Base-by-base conservation (phyloP, 2,797 vertebrate species). In the Dendrocincla tyrannina region DNA sequence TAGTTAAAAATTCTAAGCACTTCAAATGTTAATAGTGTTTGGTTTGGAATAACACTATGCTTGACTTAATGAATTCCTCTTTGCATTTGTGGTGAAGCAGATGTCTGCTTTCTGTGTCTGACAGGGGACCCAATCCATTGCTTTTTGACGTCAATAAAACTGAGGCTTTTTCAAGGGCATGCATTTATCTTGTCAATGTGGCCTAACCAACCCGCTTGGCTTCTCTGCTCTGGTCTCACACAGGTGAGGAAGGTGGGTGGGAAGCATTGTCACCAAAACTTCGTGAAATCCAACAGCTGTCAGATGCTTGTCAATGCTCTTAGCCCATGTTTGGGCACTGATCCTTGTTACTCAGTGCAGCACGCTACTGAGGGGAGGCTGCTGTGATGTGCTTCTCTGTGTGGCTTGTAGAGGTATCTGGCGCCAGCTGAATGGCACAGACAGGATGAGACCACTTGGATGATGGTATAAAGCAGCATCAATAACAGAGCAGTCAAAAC, bases 21-120 rank as follows among this genome's bases (percentile, higher is more conserved):
- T 94, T 91, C 56, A 84, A 14, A 92, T 92, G 74, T 83, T 91
- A 96, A 76, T 94, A 59, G 42, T 69, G 35, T 82, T 95, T 93
- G 58, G 50, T 96, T 95, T 90, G 74, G 77, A 96, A 88, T 96
- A 92, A 91, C 79, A 73, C 86, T 96, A 22, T 85, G 92, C 93
- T 94, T 96, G 93, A 90, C 72, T 89, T 96, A 96, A 95, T 97
- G 80, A 95, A 91, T 92, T 91, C 91, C 77, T 93, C 62, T 92
- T 89, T 6, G 60, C 79, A 88, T 96, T 96, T 8, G 23, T 62
- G 90, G 90, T 13, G 50, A 93, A 81, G 83, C 95, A 97, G 95
- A 95, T 97, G 95, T 95, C 92, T 95, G 93, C 87, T 95, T 95
- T 92, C 91, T 68, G 55, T 85, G 69, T 84, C 82, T 95, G 73